phyloP scores from a whole-genome alignment of 2,113 vertebrate genomes.

The Corythoichthys intestinalis region DNA sequence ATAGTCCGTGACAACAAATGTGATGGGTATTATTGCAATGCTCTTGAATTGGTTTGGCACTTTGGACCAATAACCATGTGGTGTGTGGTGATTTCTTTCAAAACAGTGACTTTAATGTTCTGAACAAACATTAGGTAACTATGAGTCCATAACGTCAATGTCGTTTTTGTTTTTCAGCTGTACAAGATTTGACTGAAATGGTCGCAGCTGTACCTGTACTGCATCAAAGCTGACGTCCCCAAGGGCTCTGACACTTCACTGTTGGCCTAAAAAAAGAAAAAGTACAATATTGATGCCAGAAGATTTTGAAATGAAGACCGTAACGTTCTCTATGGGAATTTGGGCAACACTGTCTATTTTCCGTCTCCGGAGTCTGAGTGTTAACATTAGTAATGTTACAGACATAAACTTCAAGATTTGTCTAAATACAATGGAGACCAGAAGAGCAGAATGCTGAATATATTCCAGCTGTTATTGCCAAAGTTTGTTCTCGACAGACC shows the following conservation, averaged over 20 bases:
- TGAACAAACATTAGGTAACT: background rate
- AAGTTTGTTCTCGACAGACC: conserved; percentile 38
- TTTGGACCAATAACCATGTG: background rate
- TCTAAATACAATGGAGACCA: conserved; percentile 9
- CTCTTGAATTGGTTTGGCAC: background rate
- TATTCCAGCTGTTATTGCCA: conserved; percentile 22
- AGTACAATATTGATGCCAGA: conserved; percentile 12
- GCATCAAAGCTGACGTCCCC: conserved; percentile 76
- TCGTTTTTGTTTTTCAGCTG: background rate
- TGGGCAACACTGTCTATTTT: background rate
- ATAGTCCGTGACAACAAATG: background rate
- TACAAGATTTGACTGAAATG: conserved; percentile 7
- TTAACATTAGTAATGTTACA: background rate
- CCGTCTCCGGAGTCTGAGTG: background rate
- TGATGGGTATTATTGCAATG: background rate
- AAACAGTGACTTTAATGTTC: background rate
- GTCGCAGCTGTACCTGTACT: conserved; percentile 64
- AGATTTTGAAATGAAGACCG: background rate
- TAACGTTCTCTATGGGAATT: background rate
- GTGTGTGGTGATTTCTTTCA: background rate
- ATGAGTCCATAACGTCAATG: conserved; percentile 2
- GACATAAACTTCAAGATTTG: background rate
- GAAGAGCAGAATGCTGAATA: background rate
- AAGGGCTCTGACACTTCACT: conserved; percentile 46
- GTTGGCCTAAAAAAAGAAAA: conserved; percentile 54